Conservation (phyloP, 2,888 invertebrate genomes). For the Escarpia spicata region DNA sequence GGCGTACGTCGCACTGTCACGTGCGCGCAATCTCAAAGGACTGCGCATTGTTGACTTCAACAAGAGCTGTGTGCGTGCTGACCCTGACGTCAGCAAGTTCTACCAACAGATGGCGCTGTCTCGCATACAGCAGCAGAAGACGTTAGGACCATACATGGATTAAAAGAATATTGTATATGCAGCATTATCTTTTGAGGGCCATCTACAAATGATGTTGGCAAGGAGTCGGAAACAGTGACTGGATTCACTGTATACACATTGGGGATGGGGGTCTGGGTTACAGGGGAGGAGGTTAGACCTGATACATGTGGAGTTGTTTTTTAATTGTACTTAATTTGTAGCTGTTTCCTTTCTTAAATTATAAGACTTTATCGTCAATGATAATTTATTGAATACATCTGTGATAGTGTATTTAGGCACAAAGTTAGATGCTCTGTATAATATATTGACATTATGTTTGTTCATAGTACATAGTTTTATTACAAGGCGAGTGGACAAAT, state of each 20-base stretch:
- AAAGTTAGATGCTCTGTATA: neutral
- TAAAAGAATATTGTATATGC: neutral
- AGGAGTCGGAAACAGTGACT: too few species aligned
- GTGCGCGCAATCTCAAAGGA: slow-evolving; percentile 87
- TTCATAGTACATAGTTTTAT: neutral
- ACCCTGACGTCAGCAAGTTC: slow-evolving; percentile 83
- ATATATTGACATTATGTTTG: neutral
- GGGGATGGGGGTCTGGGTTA: too few species aligned
- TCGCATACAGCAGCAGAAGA: neutral
- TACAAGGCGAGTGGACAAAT: too few species aligned
- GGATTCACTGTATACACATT: too few species aligned
- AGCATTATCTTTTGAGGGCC: neutral
- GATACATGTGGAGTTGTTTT: too few species aligned
- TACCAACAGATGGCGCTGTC: slow-evolving; percentile 68
- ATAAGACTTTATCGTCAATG: neutral
- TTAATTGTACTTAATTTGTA: too few species aligned
- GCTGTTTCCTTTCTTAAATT: too few species aligned
- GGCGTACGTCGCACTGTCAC: slow-evolving; percentile 92
- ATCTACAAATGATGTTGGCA: neutral
- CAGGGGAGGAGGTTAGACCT: too few species aligned
- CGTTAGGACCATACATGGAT: neutral
- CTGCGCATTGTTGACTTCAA: slow-evolving; percentile 89
- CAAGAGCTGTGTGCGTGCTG: slow-evolving; percentile 86
- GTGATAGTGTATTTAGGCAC: neutral
- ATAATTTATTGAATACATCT: neutral